Base-by-base conservation (phyloP, 2,888 invertebrate genomes). In the Palloptera scutellata region DNA sequence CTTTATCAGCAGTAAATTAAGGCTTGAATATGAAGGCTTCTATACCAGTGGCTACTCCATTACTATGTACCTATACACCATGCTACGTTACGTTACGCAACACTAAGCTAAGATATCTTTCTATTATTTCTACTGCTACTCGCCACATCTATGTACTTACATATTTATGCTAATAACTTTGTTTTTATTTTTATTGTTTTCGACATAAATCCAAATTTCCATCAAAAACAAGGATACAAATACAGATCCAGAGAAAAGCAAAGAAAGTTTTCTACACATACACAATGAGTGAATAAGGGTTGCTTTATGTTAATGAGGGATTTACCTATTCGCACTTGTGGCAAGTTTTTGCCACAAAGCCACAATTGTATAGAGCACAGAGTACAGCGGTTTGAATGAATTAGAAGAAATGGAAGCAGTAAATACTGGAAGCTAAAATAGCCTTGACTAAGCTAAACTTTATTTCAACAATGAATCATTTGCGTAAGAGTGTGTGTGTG, bases 301-400 rank as follows among this genome's bases (percentile, higher is more conserved):
- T 66, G 66, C 53, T 60, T 66, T 66, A 66, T 61, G 66, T 55
- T 61, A 66, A 66, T 66, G 48, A 55, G 30, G 66, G 53, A 66
- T 55, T 57, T 64, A 61, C 43, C 65, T 60, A 51, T 51, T 61
- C 61, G 13, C 55, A 55, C 20, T 30, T 30, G 30, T 5, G 30
- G 6, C 19, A 19, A 15, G 6, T 30, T 15, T 13, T 48, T 48
- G 13, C 48, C 48, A n/a, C 48, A 19, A 19, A 53, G 17, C 20
- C 20, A 19, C 17, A 19, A 15, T 19, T 12, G 3, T 6, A 30
- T 30, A 30, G 6, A 30, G 30, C 30, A 6, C 6, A 30, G n/a
- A n/a, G n/a, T n/a, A n/a, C n/a, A n/a, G n/a, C n/a, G n/a, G n/a
- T n/a, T n/a, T n/a, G n/a, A 30, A 30, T 4, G 30, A 30, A 30